Evolutionary conservation across 2,113 vertebrate genomes (phyloP), one percentile per base, ranked within the genome.

Genomic region (Mugil cephalus): DNA sequence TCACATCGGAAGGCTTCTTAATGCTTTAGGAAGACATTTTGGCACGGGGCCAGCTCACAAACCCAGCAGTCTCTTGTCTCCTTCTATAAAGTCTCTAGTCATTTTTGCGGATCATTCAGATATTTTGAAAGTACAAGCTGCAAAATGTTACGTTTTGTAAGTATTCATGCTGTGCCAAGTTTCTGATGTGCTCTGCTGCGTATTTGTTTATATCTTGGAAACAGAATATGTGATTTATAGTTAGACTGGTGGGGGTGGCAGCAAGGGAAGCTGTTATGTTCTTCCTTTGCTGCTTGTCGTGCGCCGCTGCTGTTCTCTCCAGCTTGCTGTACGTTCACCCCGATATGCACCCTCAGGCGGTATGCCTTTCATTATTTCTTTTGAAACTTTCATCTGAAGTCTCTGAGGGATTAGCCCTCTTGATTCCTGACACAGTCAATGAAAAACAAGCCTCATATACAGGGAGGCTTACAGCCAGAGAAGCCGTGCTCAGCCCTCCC

Each of bases 371-470:
- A 94, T 94, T 93, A 92, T 94, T 93, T 93, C 92, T 93, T 93
- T 93, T 93, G 92, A 94, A 94, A 94, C 92, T 94, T 94, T 93
- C 91, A 93, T 93, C 91, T 93, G 87, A 92, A 93, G 89, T 92
- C 93, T 93, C 92, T 76, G 87, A 92, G 91, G 94, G 91, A 94
- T 95, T 93, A 94, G 92, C 91, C 87, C 90, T 94, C 93, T 93
- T 94, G 93, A 93, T 94, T 94, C 90, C 91, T 93, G 91, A 94
- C 91, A 93, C 89, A 93, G 91, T 93, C 92, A 90, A 93, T 92
- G 92, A 94, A 93, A 93, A 93, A 94, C 92, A 94, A 91, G 93
- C 85, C 88, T 93, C 81, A 88, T 92, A 91, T 91, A 93, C 80
- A 89, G 90, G 70, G 86, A 91, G 90, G 90, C 89, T 90, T 90